These are phyloP conservation scores for Epinotia brunnichana DNA, from an alignment of 2,888 invertebrate genomes.

Conservation along the genomic window DNA sequence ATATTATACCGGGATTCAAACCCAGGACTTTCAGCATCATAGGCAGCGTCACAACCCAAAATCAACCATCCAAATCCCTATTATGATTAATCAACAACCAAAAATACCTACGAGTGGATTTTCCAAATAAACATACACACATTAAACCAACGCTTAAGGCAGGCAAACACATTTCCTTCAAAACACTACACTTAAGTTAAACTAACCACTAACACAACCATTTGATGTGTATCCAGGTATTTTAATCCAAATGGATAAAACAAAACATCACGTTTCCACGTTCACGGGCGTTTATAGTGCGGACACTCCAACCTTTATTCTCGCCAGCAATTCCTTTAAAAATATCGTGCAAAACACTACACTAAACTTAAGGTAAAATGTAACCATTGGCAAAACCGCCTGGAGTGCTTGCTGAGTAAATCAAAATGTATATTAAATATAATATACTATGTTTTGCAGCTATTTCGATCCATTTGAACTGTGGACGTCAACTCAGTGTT, in stretches of 20 bases:
- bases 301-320: slow-evolving; percentile 20
- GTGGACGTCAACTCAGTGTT: background rate
- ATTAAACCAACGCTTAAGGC: background rate
- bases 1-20: no score
- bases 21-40: no score
- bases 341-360: slow-evolving; percentile 26
- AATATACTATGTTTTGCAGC: slow-evolving; percentile 6
- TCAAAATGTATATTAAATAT: background rate
- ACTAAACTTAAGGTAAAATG: slow-evolving; percentile 22
- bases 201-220: background rate
- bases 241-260: slow-evolving; percentile 18
- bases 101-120: background rate
- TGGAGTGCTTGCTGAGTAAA: slow-evolving; percentile 19
- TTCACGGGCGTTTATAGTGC: slow-evolving; percentile 21
- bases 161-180: background rate
- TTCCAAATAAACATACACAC: background rate
- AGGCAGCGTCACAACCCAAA: no score
- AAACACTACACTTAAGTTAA: background rate
- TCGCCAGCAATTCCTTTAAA: slow-evolving; percentile 9
- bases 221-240: background rate
- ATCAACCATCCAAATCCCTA: background rate
- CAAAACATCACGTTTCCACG: slow-evolving; percentile 17
- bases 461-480: slow-evolving; percentile 21
- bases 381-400: slow-evolving; percentile 2
- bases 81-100: background rate